Percentiles rank a stretch among this genome's conserved stretches.
These are phyloP conservation scores for Alectura lathami DNA, from an alignment of 2,113 vertebrate genomes.

Conservation along the genomic window DNA sequence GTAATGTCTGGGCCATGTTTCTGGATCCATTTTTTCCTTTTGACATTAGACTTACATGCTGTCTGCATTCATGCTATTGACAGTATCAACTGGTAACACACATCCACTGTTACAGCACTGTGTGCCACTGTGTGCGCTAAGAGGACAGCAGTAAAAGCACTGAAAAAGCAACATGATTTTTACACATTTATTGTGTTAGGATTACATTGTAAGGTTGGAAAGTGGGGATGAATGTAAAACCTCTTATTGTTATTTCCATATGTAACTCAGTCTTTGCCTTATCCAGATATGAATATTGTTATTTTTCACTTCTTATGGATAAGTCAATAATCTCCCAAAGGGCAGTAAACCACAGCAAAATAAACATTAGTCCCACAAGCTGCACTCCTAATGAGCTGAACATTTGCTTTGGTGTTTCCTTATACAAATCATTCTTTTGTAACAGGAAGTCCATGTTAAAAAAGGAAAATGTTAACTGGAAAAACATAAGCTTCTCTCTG, in stretches of 20 bases:
- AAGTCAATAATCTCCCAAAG: background rate
- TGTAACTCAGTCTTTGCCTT: background rate
- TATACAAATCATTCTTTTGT: background rate
- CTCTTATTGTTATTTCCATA: background rate
- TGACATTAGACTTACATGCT: background rate
- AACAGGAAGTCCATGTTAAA: conserved; percentile 20
- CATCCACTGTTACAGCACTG: fast-evolving
- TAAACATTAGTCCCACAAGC: background rate
- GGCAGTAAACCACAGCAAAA: background rate
- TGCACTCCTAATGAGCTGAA: background rate
- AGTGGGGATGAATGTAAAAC: background rate
- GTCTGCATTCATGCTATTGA: background rate
- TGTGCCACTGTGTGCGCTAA: background rate
- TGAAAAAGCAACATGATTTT: background rate
- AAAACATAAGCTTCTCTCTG: conserved; percentile 1
- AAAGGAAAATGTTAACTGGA: conserved; percentile 5
- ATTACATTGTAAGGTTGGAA: background rate
- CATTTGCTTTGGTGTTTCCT: background rate
- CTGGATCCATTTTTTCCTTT: background rate
- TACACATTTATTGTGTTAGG: background rate
- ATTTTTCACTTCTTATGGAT: background rate
- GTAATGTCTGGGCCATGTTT: background rate
- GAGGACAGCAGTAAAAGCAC: background rate
- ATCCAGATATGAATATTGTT: background rate
- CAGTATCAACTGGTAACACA: background rate